Evolutionary conservation across 1,140 invertebrate genomes (phyloP).

Genomic region (Brachystomella parvula): DNA sequence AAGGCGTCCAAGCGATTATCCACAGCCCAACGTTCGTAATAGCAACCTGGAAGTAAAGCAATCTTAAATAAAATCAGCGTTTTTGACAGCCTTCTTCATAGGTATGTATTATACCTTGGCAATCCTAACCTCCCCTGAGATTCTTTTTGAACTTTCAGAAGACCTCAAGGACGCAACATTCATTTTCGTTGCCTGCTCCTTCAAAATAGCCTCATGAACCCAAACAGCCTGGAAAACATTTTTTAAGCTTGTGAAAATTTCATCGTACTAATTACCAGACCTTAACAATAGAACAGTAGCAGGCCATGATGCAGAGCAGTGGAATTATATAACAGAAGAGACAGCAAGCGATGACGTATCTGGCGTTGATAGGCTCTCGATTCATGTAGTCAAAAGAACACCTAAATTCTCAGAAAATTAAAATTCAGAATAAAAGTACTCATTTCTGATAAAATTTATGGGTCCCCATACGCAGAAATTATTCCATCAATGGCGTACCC

Average conservation of each 20-base stretch:
- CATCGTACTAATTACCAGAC: not conserved
- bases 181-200: conserved; percentile 43
- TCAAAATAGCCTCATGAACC: conserved; percentile 45
- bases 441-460: not conserved
- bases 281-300: conserved; percentile 44
- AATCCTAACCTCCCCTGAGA: conserved; percentile 38
- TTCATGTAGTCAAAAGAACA: conserved; percentile 48
- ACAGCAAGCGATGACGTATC: conserved; percentile 38
- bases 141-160: conserved; percentile 35
- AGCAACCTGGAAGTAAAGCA: conserved; percentile 38
- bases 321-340: conserved; percentile 40
- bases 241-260: not conserved
- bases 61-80: too few species aligned
- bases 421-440: not conserved
- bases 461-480: conserved; percentile 29
- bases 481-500: conserved; percentile 39
- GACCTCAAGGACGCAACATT: conserved; percentile 41
- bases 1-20: conserved; percentile 44
- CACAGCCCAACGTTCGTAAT: conserved; percentile 44
- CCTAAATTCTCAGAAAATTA: conserved; percentile 31
- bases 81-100: too few species aligned
- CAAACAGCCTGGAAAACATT: conserved; percentile 40
- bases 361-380: conserved; percentile 34
- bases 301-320: conserved; percentile 42
- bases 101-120: conserved; percentile 35